Evolutionary conservation across 1,140 invertebrate genomes (phyloP), one percentile per base, ranked within the genome.

Genomic region (Hetaerina americana): DNA sequence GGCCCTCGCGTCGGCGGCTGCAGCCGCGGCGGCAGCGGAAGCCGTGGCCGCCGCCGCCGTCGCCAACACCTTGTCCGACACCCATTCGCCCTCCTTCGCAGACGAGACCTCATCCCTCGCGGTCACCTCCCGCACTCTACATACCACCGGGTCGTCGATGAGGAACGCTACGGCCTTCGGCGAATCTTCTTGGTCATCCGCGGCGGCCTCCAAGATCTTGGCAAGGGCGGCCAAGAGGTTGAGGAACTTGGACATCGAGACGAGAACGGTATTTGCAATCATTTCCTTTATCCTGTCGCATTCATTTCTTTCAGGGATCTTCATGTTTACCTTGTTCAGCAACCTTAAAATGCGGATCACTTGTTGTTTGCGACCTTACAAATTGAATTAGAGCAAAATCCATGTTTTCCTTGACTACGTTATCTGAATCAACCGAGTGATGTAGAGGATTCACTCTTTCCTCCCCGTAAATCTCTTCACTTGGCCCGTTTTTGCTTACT

Each of bases 161-260:
- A 12, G 40, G 1, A 57, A 57, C 40, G 10, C 40, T 12, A 57
- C 40, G 40, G 22, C 40, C 40, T 57, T 57, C 40, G 40, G 15
- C 3, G 40, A 57, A n/a, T 57, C 40, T n/a, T 18, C 15, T 57
- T 57, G 40, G 40, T 57, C 40, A 2, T 57, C 40, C 71, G 67
- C n/a, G 25, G 71, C 8, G n/a, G 67, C 66, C 66, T 68, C 71
- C 28, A 28, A 10, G 27, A 75, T 74, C 2, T n/a, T 1, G 75
- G 67, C 75, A 76, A 75, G 70, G 86, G 85, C 75, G 83, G 87
- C 75, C 83, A 87, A 76, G 86, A 86, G 74, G 85, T 90, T 29
- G 88, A 92, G 40, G 40, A 57, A 57, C 79, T 87, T 92, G 74
- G 92, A 94, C 77, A 94, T 94, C 76, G 92, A 94, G 82, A 93